These are phyloP conservation scores for Empis livida DNA, from an alignment of 2,888 invertebrate species.

Conservation along the genomic window DNA sequence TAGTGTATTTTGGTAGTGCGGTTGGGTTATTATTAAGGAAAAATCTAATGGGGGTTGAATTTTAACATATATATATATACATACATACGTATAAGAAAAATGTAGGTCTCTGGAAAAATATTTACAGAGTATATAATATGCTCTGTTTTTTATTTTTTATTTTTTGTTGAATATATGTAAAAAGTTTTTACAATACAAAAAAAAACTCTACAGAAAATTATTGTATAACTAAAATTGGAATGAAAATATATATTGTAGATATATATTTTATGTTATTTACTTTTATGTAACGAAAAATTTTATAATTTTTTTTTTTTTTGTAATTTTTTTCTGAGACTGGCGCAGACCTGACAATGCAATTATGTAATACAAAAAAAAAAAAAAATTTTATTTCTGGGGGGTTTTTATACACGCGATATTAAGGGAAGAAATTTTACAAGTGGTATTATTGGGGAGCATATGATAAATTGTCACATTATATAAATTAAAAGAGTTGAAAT, in stretches of 20 bases:
- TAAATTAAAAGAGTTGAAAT: no score
- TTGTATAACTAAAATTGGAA: not conserved
- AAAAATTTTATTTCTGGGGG: not conserved
- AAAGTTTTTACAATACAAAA: no score
- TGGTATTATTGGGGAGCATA: not conserved
- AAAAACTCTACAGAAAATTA: no score
- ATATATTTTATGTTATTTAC: not conserved
- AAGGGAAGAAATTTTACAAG: not conserved
- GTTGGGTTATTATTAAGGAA: no score
- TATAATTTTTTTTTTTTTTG: not conserved
- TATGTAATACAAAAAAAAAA: conserved; percentile 1
- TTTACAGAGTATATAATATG: no score
- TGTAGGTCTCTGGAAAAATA: no score
- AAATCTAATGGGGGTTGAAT: no score
- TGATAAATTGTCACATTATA: not conserved
- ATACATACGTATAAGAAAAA: no score
- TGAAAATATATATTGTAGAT: not conserved
- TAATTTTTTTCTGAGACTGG: not conserved
- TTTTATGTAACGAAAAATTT: not conserved
- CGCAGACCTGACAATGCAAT: conserved; percentile 1
- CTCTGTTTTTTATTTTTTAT: no score
- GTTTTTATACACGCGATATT: not conserved
- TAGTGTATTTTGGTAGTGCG: no score
- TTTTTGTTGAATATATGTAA: no score
- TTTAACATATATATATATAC: no score